A percentile compares a stretch with the other conserved stretches of the same genome.
Conservation (phyloP, 1,140 invertebrate genomes). For the Micrasema longulum region DNA sequence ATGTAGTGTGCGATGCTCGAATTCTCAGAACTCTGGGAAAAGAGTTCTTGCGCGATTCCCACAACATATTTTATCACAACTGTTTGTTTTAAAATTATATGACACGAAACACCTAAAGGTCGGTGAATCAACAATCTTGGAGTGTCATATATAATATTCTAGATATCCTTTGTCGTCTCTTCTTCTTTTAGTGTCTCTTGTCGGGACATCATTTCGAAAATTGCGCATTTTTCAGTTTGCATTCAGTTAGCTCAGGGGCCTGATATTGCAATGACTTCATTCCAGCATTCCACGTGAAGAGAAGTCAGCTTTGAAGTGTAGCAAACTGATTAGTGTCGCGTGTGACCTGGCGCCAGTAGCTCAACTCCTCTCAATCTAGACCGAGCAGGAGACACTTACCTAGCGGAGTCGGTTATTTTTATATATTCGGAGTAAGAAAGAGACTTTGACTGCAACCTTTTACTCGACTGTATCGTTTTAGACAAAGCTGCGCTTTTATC, state of each 20-base stretch:
- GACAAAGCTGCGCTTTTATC: background rate
- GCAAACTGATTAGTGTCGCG: slow-evolving; percentile 34
- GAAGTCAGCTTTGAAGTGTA: slow-evolving; percentile 22
- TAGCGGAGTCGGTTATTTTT: background rate
- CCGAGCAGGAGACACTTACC: slow-evolving; percentile 1
- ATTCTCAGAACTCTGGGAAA: slow-evolving; percentile 9
- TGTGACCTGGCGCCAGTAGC: slow-evolving; percentile 30
- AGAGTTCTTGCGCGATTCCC: slow-evolving; percentile 2
- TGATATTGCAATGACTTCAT: slow-evolving; percentile 27
- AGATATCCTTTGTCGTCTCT: too few species aligned
- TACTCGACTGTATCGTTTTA: background rate
- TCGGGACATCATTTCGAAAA: too few species aligned
- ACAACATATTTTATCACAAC: background rate
- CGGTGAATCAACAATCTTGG: too few species aligned
- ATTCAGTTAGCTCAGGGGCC: slow-evolving; percentile 9
- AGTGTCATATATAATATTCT: too few species aligned
- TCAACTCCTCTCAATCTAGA: background rate
- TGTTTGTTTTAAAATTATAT: background rate
- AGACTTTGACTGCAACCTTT: background rate
- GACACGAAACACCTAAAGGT: too few species aligned
- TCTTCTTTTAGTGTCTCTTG: too few species aligned
- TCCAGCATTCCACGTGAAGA: slow-evolving; percentile 25
- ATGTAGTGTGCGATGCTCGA: too few species aligned
- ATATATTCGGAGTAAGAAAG: background rate
- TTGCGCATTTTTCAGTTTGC: background rate